A percentile compares a stretch with the other conserved stretches of the same genome.
Conservation (phyloP, 2,113 vertebrate genomes). For the Ornithorhynchus anatinus region DNA sequence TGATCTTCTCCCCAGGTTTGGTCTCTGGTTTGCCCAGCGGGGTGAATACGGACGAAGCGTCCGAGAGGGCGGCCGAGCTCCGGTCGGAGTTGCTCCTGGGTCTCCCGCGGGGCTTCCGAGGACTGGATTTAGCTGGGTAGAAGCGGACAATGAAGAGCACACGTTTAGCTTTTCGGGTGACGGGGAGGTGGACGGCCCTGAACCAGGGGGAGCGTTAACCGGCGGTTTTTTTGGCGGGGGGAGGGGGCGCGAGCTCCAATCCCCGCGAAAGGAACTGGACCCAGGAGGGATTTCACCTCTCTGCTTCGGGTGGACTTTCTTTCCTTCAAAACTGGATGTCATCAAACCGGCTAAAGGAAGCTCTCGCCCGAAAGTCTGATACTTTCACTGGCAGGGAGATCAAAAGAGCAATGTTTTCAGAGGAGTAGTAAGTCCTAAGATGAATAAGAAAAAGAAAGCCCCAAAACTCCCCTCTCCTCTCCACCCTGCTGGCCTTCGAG, state of each 20-base stretch:
- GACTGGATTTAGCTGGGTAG: conserved; percentile 72
- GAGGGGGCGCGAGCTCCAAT: no score
- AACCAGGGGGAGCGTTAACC: conserved; percentile 38
- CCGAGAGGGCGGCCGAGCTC: conserved; percentile 69
- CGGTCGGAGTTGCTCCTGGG: conserved; percentile 76
- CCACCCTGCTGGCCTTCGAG: no score
- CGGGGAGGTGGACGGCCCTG: no score
- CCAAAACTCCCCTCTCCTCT: no score
- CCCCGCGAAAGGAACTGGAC: no score
- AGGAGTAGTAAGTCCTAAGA: neutral
- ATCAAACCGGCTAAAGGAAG: neutral
- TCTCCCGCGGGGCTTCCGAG: conserved; percentile 81
- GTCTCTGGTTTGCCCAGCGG: conserved; percentile 79
- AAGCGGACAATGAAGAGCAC: conserved; percentile 61
- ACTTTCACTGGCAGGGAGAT: conserved; percentile 17
- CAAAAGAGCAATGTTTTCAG: neutral
- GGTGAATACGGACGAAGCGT: conserved; percentile 69
- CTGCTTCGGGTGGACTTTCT: neutral
- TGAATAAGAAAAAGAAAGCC: neutral
- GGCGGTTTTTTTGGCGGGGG: no score
- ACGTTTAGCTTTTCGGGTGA: conserved; percentile 30
- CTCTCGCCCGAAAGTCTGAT: conserved; percentile 13
- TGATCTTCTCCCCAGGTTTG: conserved; percentile 83
- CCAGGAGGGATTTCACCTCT: no score
- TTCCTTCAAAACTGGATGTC: conserved; percentile 26